Evolutionary conservation across 2,797 vertebrate species (phyloP), one percentile per base, ranked within the genome.

Genomic region (Ambastaia sidthimunki): DNA sequence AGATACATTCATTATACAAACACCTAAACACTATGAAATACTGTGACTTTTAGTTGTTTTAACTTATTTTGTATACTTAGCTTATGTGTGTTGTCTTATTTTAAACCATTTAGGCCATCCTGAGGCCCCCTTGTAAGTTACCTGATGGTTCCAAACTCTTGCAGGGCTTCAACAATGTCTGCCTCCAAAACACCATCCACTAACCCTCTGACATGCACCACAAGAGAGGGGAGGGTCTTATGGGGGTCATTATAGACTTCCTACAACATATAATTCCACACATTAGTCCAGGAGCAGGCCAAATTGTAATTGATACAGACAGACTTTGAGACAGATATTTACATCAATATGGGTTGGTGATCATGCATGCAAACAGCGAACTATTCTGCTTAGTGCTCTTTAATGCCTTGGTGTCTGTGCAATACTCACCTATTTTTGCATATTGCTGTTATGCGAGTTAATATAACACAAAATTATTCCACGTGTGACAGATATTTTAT

Each of bases 121-220:
- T 44, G 41, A 44, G 10, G 41, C 41, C 10, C 9, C 34, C 34
- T 37, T 37, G 34, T 6, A 48, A 2, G 18, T 83, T 93, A 97
- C 97, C 96, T 96, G 87, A 98, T 96, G 16, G 95, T 94, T 0
- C 96, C 96, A 81, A 97, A 98, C 85, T 98, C 96, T 88, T 98
- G 96, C 82, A 98, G 90, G n/a, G 96, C 95, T 87, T 97, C 96
- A 85, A 96, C 96, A 28, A 97, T 92, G 57, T 97, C 96, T 0
- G 96, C 93, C 88, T 97, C 97, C 89, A 97, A 94, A 7, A 97
- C 95, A 0, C 96, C 96, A 0, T 97, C 97, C 31, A 96, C 95
- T 84, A 97, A 90, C 50, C 97, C 97, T 82, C 97, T 89, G 87
- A 98, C 97, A 83, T 98, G 97, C 16, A 98, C 96, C 84, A 98